Conservation (phyloP, 2,888 invertebrate genomes). For the Euproctis similis region DNA sequence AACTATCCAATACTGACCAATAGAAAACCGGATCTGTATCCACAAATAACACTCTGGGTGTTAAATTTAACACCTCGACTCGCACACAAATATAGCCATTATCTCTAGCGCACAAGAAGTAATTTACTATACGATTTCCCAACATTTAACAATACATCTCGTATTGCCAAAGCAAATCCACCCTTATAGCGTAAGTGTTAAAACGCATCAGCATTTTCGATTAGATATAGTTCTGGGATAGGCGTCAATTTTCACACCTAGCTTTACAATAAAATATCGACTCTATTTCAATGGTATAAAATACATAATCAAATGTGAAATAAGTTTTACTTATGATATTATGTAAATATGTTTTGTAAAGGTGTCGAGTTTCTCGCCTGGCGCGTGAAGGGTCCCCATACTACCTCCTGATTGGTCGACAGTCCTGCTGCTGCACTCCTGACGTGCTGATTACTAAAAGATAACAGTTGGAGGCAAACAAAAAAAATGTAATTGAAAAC, state of each 20-base stretch:
- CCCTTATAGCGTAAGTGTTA: conserved; percentile 19
- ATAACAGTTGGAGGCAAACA: conserved; percentile 11
- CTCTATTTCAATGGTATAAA: conserved; percentile 6
- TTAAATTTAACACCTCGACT: conserved; percentile 59
- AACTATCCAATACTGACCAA: no score
- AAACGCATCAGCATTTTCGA: conserved; percentile 20
- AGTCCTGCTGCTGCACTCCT: conserved; percentile 23
- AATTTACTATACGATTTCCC: conserved; percentile 11
- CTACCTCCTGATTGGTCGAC: conserved; percentile 51
- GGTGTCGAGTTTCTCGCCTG: conserved; percentile 72
- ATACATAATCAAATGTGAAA: conserved; percentile 14
- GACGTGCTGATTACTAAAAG: conserved; percentile 50
- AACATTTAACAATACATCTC: conserved; percentile 27
- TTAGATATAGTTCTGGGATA: conserved; percentile 37
- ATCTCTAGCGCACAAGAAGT: neutral
- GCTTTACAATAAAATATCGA: conserved; percentile 14
- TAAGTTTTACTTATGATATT: conserved; percentile 27
- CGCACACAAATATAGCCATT: conserved; percentile 21
- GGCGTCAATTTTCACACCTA: conserved; percentile 74
- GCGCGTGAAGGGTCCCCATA: conserved; percentile 65
- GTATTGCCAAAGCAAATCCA: conserved; percentile 20
- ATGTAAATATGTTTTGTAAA: conserved; percentile 26
- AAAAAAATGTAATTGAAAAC: no score
- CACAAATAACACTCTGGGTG: conserved; percentile 52
- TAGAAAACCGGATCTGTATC: conserved; percentile 38